Conservation (phyloP, 2,888 invertebrate genomes). For the Ischnura elegans region DNA sequence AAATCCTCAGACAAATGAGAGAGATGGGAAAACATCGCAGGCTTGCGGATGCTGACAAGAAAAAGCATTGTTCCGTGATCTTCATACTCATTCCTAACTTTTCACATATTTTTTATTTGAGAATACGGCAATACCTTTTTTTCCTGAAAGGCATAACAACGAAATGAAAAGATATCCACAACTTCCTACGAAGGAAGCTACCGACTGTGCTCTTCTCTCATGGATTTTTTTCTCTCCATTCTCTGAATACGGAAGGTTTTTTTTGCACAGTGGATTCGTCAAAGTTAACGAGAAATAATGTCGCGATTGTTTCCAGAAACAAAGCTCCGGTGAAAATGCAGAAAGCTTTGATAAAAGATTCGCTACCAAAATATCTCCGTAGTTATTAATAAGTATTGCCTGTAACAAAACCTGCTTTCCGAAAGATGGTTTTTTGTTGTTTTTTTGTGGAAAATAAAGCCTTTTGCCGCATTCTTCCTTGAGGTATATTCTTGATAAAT, state of each 20-base stretch:
- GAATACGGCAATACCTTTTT: neutral
- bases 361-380: conserved; percentile 1
- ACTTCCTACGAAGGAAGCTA: neutral
- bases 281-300: neutral
- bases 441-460: neutral
- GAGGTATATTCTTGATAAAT: neutral
- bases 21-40: neutral
- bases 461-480: neutral
- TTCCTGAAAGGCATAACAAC: neutral
- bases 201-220: neutral
- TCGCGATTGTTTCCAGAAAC: neutral
- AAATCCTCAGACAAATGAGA: neutral
- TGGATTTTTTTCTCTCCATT: neutral
- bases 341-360: neutral
- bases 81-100: neutral
- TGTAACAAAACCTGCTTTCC: neutral
- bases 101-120: neutral
- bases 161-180: neutral
- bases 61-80: neutral
- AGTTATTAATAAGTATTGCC: neutral
- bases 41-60: neutral
- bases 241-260: neutral
- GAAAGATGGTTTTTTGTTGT: neutral
- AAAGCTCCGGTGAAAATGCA: neutral
- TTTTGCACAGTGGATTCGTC: neutral